phyloP scores from a whole-genome alignment of 2,797 vertebrate species.

The Neosalanx taihuensis region DNA sequence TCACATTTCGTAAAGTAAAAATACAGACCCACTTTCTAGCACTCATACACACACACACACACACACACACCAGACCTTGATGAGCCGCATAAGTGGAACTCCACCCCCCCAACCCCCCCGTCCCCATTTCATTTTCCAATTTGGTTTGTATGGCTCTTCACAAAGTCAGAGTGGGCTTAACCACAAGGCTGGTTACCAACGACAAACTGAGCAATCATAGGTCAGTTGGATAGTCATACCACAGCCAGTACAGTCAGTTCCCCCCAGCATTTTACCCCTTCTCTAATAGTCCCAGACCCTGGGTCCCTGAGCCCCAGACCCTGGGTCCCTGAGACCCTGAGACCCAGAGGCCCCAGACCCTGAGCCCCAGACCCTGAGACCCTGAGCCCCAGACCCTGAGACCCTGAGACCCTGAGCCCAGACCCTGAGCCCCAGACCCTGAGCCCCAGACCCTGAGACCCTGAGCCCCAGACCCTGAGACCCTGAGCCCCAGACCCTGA shows the following conservation, averaged over 20 bases:
- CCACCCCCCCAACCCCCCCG: too few relatives aligned
- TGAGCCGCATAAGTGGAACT: conserved; percentile 45
- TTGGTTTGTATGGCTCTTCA: conserved; percentile 44
- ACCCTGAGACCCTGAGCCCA: too few relatives aligned
- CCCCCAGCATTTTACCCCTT: conserved; percentile 16
- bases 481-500: too few relatives aligned
- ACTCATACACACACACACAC: conserved; percentile 17
- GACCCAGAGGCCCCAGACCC: too few relatives aligned
- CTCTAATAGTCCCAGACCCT: background rate
- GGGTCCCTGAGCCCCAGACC: too few relatives aligned
- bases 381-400: too few relatives aligned
- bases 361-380: too few relatives aligned
- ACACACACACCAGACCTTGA: conserved; percentile 55
- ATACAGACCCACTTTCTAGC: background rate
- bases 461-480: too few relatives aligned
- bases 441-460: too few relatives aligned
- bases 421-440: too few relatives aligned
- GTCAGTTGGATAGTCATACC: background rate
- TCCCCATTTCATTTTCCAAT: conserved; percentile 45
- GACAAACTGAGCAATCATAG: conserved; percentile 12
- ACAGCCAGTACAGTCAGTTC: too few relatives aligned
- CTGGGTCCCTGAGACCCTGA: too few relatives aligned
- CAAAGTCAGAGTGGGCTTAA: conserved; percentile 46
- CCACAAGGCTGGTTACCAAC: conserved; percentile 42
- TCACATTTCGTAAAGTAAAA: conserved; percentile 26